Base-by-base conservation (phyloP, 2,888 invertebrate species). In the Nomada ferruginata region DNA sequence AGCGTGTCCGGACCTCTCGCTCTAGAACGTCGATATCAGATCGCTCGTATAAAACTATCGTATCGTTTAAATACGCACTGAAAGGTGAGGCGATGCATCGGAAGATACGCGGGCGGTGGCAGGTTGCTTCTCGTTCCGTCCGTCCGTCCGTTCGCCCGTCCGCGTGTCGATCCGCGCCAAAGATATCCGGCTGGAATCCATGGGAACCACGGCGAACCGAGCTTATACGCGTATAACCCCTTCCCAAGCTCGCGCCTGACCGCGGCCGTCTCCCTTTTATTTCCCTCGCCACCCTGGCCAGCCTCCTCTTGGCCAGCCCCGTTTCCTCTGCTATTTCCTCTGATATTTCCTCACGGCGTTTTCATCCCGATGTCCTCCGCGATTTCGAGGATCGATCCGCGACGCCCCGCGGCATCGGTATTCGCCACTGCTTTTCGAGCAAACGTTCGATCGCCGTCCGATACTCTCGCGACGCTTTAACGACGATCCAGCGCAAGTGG, bases 61-160 rank as follows among this genome's bases (percentile, higher is more conserved):
- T 93, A 93, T 93, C 93, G 93, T 93, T 93, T 93, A 93, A 93
- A 93, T 93, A 93, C 93, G 93, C 93, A 93, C 93, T 93, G 93
- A 93, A 93, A 93, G 93, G 93, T 93, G 93, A 93, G 93, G 93
- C 92, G 93, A 93, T 93, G 93, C 92, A 93, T 93, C 93, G 92
- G 93, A 85, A 93, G 93, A 93, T 93, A 93, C 92, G 93, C 92
- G 92, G 91, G 92, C 93, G 92, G 92, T 93, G 93, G 93, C 93
- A 93, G 92, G 90, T 90, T 90, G 90, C 73, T 83, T 79, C 85
- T 83, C 85, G 85, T 85, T 83, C 83, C 78, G 82, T 83, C 87
- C 76, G 79, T 82, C 87, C 72, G 80, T 79, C 86, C 52, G 61
- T 78, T 88, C 91, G 84, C 82, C 88, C 79, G 82, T 78, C 89